phyloP scores from a whole-genome alignment of 2,113 vertebrate species.

The Micronycteris hirsuta region DNA sequence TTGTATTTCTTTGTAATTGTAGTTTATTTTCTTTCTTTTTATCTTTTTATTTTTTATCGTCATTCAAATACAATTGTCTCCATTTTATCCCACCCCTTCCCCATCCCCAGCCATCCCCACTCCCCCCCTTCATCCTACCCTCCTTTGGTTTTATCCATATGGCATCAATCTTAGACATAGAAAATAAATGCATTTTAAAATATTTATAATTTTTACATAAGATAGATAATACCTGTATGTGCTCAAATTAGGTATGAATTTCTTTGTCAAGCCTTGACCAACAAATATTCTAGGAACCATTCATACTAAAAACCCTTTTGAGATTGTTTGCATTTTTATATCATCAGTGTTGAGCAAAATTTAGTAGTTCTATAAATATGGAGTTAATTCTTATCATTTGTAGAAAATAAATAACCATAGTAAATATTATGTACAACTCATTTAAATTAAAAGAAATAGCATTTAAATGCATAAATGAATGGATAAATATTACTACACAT shows the following conservation, averaged over 20 bases:
- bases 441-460: neutral
- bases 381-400: neutral
- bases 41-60: no score
- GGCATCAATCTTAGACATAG: neutral
- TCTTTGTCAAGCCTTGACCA: neutral
- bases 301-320: neutral
- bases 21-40: neutral
- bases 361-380: neutral
- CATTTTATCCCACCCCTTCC: no score
- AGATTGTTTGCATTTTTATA: neutral
- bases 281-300: neutral
- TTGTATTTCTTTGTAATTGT: neutral
- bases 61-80: no score
- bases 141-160: no score
- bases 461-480: neutral
- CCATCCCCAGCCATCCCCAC: no score
- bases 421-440: neutral
- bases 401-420: neutral
- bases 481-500: neutral
- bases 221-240: neutral
- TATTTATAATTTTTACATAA: neutral
- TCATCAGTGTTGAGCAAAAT: neutral
- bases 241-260: neutral
- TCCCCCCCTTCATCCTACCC: no score
- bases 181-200: neutral